These are phyloP conservation scores for Rhynchonema sp. DNA, from an alignment of 2,888 invertebrate species.

Conservation along the genomic window DNA sequence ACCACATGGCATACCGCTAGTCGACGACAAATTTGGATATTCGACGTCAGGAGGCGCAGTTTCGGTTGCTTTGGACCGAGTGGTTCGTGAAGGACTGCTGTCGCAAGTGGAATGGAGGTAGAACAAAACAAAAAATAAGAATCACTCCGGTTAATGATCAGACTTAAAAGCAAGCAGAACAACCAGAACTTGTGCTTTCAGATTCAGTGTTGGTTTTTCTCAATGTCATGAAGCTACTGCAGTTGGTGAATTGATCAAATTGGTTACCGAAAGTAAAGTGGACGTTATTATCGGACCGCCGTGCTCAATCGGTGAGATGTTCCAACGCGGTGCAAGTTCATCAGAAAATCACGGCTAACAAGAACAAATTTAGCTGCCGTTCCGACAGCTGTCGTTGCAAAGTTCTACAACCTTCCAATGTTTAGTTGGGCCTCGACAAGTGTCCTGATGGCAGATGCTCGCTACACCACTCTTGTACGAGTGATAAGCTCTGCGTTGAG, in stretches of 20 bases:
- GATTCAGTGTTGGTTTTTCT: background rate
- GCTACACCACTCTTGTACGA: slow-evolving; percentile 2
- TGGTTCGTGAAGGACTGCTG: too few relatives aligned
- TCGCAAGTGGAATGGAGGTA: too few relatives aligned
- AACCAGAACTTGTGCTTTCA: too few relatives aligned
- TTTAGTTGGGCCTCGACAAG: slow-evolving; percentile 6
- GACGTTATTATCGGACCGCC: slow-evolving; percentile 2
- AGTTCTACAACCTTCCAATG: slow-evolving; percentile 4
- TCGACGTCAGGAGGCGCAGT: too few relatives aligned
- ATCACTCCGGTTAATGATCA: too few relatives aligned
- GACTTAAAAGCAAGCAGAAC: too few relatives aligned
- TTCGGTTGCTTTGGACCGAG: too few relatives aligned
- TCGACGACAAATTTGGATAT: too few relatives aligned
- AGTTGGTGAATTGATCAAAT: background rate
- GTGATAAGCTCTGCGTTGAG: slow-evolving; percentile 4
- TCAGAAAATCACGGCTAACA: too few relatives aligned
- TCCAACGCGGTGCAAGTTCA: too few relatives aligned
- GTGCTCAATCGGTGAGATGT: background rate
- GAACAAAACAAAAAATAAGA: too few relatives aligned
- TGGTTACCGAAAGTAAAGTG: background rate
- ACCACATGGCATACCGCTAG: too few relatives aligned
- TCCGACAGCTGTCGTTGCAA: slow-evolving; percentile 1
- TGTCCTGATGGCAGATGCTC: background rate
- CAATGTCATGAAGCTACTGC: slow-evolving; percentile 1
- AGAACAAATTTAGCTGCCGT: background rate